Evolutionary conservation across 2,113 vertebrate species (phyloP).

Genomic region (Ptilorrhoa leucosticta): DNA sequence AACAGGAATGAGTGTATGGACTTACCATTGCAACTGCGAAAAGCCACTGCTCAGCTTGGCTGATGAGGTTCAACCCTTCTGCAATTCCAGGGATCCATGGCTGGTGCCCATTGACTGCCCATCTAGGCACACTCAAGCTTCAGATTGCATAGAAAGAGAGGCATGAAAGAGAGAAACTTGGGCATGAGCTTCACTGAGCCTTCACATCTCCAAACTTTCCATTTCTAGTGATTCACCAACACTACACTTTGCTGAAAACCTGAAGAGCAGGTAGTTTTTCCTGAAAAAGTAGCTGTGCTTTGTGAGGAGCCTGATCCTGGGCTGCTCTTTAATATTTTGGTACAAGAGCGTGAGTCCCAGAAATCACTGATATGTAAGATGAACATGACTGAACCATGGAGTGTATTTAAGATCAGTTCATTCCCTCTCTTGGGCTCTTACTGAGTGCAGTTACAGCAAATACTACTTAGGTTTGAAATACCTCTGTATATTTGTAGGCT

Average conservation of each 20-base stretch:
- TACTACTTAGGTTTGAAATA: not conserved
- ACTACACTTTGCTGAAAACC: not conserved
- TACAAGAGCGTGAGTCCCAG: not conserved
- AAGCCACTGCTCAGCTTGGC: not conserved
- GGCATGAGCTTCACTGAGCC: rapidly evolving
- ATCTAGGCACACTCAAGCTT: not conserved
- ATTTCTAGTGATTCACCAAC: too few relatives aligned
- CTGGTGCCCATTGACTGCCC: not conserved
- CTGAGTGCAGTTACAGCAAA: not conserved
- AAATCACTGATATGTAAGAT: not conserved
- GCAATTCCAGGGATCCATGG: rapidly evolving
- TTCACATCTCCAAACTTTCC: not conserved
- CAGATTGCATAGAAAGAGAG: not conserved
- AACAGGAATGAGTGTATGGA: not conserved
- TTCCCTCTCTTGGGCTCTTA: not conserved
- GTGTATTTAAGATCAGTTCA: not conserved
- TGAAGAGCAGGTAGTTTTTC: not conserved
- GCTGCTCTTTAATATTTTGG: not conserved
- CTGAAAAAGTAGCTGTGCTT: not conserved
- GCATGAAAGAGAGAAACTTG: not conserved
- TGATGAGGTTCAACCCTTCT: not conserved
- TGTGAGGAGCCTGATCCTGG: not conserved
- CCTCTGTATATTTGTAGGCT: not conserved
- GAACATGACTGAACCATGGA: not conserved
- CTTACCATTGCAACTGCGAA: not conserved